Percentiles rank a stretch among this genome's conserved stretches.
Evolutionary conservation across 53 echinoderm and acorn worm genomes (phyloP).

Genomic region (Astropecten irregularis): DNA sequence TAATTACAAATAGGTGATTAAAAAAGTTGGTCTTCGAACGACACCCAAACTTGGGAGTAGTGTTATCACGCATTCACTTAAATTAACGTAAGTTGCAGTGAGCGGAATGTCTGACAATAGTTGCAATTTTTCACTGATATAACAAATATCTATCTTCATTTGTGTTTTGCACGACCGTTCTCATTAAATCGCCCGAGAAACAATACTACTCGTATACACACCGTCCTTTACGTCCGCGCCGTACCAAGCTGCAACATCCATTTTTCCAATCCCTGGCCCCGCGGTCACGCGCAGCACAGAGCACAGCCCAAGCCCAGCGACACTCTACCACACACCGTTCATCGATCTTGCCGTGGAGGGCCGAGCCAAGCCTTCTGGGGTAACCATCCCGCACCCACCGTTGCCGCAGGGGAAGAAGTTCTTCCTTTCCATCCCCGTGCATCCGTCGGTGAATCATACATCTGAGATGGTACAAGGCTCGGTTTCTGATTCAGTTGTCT

Average conservation of each 20-base stretch:
- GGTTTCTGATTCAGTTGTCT: conserved; percentile 1
- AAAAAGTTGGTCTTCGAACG: no score
- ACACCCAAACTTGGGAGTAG: no score
- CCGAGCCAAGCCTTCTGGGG: conserved; percentile 2
- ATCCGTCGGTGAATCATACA: conserved; percentile 50
- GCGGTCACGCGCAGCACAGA: neutral
- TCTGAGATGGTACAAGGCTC: conserved; percentile 9
- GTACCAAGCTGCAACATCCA: conserved; percentile 30
- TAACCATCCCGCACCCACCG: conserved; percentile 1
- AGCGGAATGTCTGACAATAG: no score
- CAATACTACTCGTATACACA: conserved; percentile 2
- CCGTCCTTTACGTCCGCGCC: neutral
- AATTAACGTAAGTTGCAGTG: no score
- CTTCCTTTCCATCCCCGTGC: no score
- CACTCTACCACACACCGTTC: conserved; percentile 3
- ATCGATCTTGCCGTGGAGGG: conserved; percentile 23
- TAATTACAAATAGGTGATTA: no score
- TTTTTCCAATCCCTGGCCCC: neutral
- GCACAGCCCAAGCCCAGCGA: conserved; percentile 1
- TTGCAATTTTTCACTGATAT: no score
- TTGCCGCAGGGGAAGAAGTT: conserved; percentile 2
- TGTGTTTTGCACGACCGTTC: no score
- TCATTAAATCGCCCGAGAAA: neutral
- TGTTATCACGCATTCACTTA: no score
- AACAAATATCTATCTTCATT: no score